Conservation (phyloP, 2,888 invertebrate species). For the Eugnorisma glareosa region DNA sequence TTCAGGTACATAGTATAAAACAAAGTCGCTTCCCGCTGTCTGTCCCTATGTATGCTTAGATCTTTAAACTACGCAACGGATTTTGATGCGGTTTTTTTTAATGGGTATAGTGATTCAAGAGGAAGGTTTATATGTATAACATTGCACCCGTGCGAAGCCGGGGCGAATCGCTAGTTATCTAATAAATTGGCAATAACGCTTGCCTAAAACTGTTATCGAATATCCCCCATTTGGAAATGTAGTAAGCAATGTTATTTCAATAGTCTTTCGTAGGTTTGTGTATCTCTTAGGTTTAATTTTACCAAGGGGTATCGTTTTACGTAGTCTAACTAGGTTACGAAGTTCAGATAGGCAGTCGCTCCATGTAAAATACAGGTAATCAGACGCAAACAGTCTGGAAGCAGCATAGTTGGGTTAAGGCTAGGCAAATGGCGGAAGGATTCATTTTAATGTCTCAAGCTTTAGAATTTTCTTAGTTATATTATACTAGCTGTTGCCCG, state of each 20-base stretch:
- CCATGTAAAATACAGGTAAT: background rate
- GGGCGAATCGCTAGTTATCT: too few species aligned
- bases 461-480: background rate
- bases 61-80: too few species aligned
- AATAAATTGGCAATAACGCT: constrained; percentile 23
- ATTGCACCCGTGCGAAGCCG: too few species aligned
- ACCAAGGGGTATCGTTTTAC: background rate
- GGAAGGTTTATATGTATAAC: too few species aligned
- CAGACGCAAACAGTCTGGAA: background rate
- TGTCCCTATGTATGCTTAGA: too few species aligned
- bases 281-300: background rate
- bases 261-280: background rate
- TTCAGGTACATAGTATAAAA: too few species aligned
- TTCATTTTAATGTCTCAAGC: background rate
- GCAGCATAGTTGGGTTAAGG: background rate
- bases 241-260: background rate
- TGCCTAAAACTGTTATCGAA: constrained; percentile 10
- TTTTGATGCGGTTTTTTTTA: too few species aligned
- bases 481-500: too few species aligned
- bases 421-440: background rate
- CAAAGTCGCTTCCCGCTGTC: too few species aligned
- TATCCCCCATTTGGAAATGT: background rate
- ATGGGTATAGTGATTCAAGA: too few species aligned
- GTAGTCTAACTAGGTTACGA: background rate
- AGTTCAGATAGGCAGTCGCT: background rate